phyloP scores from a whole-genome alignment of 2,797 vertebrate species.

The Gobionotothen gibberifrons region DNA sequence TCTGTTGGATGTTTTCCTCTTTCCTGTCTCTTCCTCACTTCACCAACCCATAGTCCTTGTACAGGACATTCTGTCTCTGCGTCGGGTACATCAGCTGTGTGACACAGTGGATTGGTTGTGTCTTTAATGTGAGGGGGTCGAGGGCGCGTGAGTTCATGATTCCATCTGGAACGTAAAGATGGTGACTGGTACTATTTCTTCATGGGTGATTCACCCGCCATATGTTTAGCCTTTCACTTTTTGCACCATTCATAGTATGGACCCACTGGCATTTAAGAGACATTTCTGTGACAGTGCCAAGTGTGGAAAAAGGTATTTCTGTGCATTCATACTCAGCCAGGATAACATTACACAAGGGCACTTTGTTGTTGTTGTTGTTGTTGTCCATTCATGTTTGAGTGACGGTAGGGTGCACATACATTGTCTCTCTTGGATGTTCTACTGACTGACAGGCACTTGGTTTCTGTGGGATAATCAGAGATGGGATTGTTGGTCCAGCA shows the following conservation, averaged over 20 bases:
- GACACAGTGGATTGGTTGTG: conserved; percentile 32
- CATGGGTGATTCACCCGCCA: background rate
- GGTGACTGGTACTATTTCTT: background rate
- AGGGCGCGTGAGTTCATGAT: conserved; percentile 19
- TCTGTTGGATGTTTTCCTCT: conserved; percentile 29
- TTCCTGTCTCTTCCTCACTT: conserved; percentile 15
- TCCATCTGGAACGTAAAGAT: conserved; percentile 11
- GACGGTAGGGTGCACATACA: background rate
- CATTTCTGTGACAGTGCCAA: too few species aligned
- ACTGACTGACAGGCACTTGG: background rate
- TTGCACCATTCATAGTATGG: background rate
- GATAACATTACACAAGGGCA: too few species aligned
- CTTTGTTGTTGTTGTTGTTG: too few species aligned
- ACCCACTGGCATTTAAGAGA: too few species aligned
- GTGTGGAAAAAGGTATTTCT: too few species aligned
- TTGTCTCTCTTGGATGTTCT: background rate
- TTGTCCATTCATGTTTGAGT: too few species aligned
- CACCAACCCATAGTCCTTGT: conserved; percentile 21
- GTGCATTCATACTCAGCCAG: too few species aligned
- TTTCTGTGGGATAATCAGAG: background rate
- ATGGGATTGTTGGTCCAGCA: background rate
- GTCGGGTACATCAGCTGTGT: conserved; percentile 30
- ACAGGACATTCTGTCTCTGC: conserved; percentile 56
- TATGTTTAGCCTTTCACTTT: background rate
- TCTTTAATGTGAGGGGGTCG: conserved; percentile 26